Evolutionary conservation across 2,113 vertebrate genomes (phyloP), one percentile per base, ranked within the genome.

Genomic region (Nettapus auritus): DNA sequence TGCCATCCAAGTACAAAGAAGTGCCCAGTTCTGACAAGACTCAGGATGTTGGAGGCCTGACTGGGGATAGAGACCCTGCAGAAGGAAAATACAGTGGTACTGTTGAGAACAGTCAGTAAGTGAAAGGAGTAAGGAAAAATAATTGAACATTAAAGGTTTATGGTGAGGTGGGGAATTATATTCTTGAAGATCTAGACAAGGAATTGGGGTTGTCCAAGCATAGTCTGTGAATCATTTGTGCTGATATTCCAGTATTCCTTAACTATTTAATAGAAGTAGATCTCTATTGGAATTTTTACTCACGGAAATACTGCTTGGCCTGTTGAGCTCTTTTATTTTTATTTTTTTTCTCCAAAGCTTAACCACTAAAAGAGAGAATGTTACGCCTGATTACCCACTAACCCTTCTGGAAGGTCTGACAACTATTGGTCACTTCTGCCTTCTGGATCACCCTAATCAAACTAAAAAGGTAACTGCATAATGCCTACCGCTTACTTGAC

Each of bases 391-490:
- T 97, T 99, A 99, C 81, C 98, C 99, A 29, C 97, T 99, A 44
- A 99, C 99, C 36, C 98, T 99, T 34, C 89, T 99, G 68, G 99
- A 99, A 98, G 99, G 99, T 23, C 98, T 99, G 71, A 99, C 99
- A 64, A 98, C 98, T 63, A 99, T 99, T 33, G 97, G 98, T 85
- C 99, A 99, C 93, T 99, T 99, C 82, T 99, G 99, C 96, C 98
- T 99, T 50, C 94, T 99, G 96, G 99, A 99, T 91, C 98, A 98
- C 56, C 94, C 98, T 67, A 95, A 78, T n/a, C 97, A 97, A 76
- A 91, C 78, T 78, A 99, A 98, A 97, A 99, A 98, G 98, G 99
- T 99, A 92, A 76, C 15, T 40, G 34, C 36, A 62, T 40, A 33
- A 48, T 28, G 40, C 25, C 22, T 62, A 13, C 23, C 31, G 29